A percentile compares a stretch with the other conserved stretches of the same genome.
phyloP scores from a whole-genome alignment of 2,113 vertebrate genomes.

The Salvelinus fontinalis region DNA sequence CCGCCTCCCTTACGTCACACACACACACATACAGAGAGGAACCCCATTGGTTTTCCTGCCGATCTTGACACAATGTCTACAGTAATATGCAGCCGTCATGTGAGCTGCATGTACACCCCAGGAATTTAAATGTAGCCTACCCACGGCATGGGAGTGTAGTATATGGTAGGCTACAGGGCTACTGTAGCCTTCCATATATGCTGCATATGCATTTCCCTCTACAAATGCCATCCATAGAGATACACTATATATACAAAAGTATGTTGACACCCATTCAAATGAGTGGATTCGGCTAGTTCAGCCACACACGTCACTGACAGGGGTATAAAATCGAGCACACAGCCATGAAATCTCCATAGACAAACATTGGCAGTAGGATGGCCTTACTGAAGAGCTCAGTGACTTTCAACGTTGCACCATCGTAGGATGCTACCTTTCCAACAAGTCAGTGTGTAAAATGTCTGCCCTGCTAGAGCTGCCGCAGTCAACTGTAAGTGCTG shows the following conservation, averaged over 20 bases:
- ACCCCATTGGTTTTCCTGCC: conserved; percentile 59
- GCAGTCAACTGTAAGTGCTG: too few species aligned
- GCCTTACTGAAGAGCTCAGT: too few species aligned
- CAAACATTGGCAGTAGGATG: too few species aligned
- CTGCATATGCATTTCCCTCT: conserved; percentile 59
- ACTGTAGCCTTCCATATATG: conserved; percentile 51
- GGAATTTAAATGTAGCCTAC: conserved; percentile 54
- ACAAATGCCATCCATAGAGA: conserved; percentile 59
- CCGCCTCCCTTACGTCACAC: conserved; percentile 68
- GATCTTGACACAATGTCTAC: conserved; percentile 3
- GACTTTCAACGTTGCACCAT: too few species aligned
- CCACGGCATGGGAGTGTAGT: conserved; percentile 20
- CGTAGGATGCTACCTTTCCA: too few species aligned
- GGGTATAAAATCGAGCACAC: too few species aligned
- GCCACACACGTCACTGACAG: too few species aligned
- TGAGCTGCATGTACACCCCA: conserved; percentile 56
- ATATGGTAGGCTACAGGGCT: conserved; percentile 33
- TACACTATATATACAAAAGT: conserved; percentile 25
- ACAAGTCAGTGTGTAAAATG: too few species aligned
- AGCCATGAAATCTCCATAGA: too few species aligned
- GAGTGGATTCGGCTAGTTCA: too few species aligned
- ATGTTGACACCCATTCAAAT: too few species aligned
- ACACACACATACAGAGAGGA: conserved; percentile 30
- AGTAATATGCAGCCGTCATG: conserved; percentile 56
- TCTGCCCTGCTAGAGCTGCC: too few species aligned